Conservation (phyloP, 2,888 invertebrate species). For the Eristalis arbustorum region DNA sequence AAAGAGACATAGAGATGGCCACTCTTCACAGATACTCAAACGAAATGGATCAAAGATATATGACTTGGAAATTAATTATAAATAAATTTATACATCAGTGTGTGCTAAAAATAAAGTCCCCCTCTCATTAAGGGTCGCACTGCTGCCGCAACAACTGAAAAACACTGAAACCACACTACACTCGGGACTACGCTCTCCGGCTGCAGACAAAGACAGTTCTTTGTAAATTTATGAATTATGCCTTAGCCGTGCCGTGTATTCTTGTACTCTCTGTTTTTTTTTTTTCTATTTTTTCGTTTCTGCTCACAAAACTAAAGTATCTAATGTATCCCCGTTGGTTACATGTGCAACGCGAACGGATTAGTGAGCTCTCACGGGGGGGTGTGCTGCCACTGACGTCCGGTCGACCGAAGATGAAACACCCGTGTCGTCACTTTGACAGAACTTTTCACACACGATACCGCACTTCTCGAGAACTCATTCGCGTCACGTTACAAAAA, state of each 20-base stretch:
- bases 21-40: slow-evolving; percentile 41
- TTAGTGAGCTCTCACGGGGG: background rate
- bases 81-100: slow-evolving; percentile 55
- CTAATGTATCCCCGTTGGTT: background rate
- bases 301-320: background rate
- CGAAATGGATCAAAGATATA: slow-evolving; percentile 42
- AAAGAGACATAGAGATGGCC: too few species aligned
- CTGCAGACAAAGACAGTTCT: slow-evolving; percentile 38
- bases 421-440: background rate
- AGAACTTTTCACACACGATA: background rate
- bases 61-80: slow-evolving; percentile 64
- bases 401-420: background rate
- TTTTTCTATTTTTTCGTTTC: too few species aligned
- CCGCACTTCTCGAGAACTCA: background rate
- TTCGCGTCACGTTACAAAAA: background rate
- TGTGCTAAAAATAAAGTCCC: slow-evolving; percentile 60
- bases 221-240: slow-evolving; percentile 32
- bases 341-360: background rate
- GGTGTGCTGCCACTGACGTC: background rate
- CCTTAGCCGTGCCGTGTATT: slow-evolving; percentile 11
- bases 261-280: background rate
- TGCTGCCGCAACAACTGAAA: background rate
- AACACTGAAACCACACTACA: background rate
- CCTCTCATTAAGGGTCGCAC: slow-evolving; percentile 56
- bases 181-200: background rate